Evolutionary conservation across 2,888 invertebrate genomes (phyloP), one percentile per base, ranked within the genome.

Genomic region (Clivina fossor): DNA sequence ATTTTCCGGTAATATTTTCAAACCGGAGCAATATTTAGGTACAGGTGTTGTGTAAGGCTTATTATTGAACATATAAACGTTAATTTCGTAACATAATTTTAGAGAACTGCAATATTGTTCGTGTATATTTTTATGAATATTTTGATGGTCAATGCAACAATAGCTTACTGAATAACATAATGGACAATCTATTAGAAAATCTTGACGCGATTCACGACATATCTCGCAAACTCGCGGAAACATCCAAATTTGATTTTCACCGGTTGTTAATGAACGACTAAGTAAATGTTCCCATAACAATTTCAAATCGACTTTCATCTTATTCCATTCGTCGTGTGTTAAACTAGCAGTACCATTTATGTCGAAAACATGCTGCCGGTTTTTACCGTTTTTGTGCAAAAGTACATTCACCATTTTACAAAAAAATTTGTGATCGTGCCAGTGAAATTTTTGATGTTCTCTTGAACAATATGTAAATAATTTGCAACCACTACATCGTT

Each of bases 231-330:
- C 58, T 48, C 66, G 62, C 3, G 68, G 66, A 57, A 66, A 68
- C 65, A 69, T 64, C 60, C 66, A 65, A 63, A 70, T 66, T 57
- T 68, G 66, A 20, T 61, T 47, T 62, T 70, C 69, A 46, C 56
- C 63, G 11, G 56, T 49, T 11, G 50, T 40, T 38, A 70, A 58
- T 19, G 61, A 44, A 30, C 69, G 58, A 4, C 60, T 55, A 41
- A 69, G 56, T 19, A 58, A 43, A 24, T 57, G 43, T 35, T 61
- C 57, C 64, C 64, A 64, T 22, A 61, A 54, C 22, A 51, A n/a
- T 15, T 62, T 63, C 24, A 56, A 43, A 28, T 38, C 55, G 24
- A 59, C 15, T 37, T 60, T 47, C 49, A 58, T 49, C 32, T 47
- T 37, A 30, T 43, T 61, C 59, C 60, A 63, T 19, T 62, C 60